Percentiles rank a stretch among this genome's conserved stretches.
Evolutionary conservation across 2,888 invertebrate genomes (phyloP).

Genomic region (Drosophila planitibia): DNA sequence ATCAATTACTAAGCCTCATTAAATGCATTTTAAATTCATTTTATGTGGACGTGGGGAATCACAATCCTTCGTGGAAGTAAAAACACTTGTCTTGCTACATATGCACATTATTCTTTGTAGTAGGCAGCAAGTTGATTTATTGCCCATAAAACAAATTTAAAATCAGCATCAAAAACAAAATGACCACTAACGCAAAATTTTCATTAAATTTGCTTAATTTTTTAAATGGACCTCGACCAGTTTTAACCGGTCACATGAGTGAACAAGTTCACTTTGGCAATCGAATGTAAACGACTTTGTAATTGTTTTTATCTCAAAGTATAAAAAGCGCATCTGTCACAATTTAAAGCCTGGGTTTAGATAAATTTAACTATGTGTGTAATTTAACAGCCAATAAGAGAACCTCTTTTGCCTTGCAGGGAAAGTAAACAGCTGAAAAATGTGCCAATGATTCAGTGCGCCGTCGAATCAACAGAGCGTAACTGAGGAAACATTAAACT

Average conservation of each 20-base stretch:
- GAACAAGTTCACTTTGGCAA: neutral
- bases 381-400: neutral
- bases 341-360: neutral
- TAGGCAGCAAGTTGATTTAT: neutral
- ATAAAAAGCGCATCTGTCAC: neutral
- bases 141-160: neutral
- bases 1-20: neutral
- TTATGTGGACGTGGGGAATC: neutral
- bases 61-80: neutral
- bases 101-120: neutral
- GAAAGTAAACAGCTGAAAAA: conserved; percentile 8
- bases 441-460: conserved; percentile 21
- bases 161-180: neutral
- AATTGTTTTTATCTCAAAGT: neutral
- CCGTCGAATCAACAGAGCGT: neutral
- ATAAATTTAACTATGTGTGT: neutral
- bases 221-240: neutral
- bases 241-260: conserved; percentile 6
- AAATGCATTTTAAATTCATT: neutral
- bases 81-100: neutral
- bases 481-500: conserved; percentile 5
- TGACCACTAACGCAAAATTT: neutral
- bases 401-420: neutral
- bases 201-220: neutral
- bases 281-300: neutral